Evolutionary conservation across 2,113 vertebrate genomes (phyloP).

Genomic region (Meles meles): DNA sequence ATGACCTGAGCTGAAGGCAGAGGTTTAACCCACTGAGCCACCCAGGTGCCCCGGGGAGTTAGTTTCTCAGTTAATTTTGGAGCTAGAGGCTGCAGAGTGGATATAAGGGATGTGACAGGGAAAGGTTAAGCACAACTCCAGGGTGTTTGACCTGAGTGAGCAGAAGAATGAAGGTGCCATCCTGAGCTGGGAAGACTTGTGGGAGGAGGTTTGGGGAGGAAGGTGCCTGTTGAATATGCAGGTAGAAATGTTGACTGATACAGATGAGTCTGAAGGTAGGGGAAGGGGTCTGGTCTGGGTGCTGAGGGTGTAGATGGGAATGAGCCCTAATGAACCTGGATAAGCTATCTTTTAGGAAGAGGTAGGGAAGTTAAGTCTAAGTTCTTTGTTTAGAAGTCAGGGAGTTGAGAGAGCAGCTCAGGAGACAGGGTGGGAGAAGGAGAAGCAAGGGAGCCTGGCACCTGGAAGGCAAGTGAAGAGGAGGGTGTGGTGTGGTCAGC

Average conservation of each 20-base stretch:
- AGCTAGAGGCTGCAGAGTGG: background rate
- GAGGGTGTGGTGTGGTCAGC: background rate
- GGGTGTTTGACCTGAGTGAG: background rate
- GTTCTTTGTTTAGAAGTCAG: background rate
- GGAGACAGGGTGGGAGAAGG: background rate
- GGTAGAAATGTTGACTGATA: background rate
- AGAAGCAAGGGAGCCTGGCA: background rate
- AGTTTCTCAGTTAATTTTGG: background rate
- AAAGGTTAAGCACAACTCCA: no score
- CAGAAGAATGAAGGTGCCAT: background rate
- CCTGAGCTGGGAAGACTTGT: background rate
- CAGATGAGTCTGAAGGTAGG: background rate
- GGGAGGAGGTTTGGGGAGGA: background rate
- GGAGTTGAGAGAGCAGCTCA: background rate
- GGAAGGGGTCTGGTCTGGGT: background rate
- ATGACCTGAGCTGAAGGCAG: no score
- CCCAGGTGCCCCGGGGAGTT: background rate
- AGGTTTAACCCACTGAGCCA: no score
- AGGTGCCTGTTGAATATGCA: background rate
- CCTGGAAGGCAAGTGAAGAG: background rate
- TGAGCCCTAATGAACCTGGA: background rate
- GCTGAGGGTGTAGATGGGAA: background rate
- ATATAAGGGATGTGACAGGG: background rate
- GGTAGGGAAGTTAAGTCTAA: background rate
- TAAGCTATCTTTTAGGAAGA: background rate